A percentile compares a stretch with the other conserved stretches of the same genome.
These are phyloP conservation scores for Chloroclystis v-ata DNA, from an alignment of 2,888 invertebrate genomes.

Conservation along the genomic window DNA sequence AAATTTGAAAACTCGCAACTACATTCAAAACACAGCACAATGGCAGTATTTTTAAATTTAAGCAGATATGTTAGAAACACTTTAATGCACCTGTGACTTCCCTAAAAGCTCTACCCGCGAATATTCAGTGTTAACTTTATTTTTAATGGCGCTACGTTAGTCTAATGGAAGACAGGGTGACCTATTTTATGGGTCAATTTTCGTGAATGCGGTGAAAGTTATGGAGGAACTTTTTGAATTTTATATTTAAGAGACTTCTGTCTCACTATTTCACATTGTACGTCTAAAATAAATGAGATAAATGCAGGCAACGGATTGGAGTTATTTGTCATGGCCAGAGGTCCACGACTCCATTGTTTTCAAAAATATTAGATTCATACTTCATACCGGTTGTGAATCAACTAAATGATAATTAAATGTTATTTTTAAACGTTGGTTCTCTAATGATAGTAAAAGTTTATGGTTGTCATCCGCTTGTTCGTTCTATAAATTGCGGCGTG, in stretches of 20 bases:
- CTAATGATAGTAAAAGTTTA: no score
- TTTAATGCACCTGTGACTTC: slow-evolving; percentile 72
- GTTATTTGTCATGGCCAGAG: no score
- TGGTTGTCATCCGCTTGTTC: no score
- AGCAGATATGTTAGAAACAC: slow-evolving; percentile 48
- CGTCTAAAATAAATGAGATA: no score
- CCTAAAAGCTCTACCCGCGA: slow-evolving; percentile 62
- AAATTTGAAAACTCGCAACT: background rate
- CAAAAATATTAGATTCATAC: no score
- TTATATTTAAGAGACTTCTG: background rate
- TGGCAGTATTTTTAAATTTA: slow-evolving; percentile 63
- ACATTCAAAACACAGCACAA: background rate
- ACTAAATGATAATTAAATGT: no score
- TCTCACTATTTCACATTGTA: no score
- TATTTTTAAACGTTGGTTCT: no score
- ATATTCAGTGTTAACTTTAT: slow-evolving; percentile 65
- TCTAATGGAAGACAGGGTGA: slow-evolving; percentile 69
- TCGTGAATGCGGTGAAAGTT: slow-evolving; percentile 62
- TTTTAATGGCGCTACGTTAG: slow-evolving; percentile 69
- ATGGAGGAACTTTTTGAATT: slow-evolving; percentile 60
- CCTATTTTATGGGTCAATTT: slow-evolving; percentile 70
- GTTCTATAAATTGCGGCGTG: no score
- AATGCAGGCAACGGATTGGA: no score
- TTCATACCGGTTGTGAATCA: no score
- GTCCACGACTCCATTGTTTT: no score